These are phyloP conservation scores for Augochlorella aurata DNA, from an alignment of 2,888 invertebrate species.

Conservation along the genomic window DNA sequence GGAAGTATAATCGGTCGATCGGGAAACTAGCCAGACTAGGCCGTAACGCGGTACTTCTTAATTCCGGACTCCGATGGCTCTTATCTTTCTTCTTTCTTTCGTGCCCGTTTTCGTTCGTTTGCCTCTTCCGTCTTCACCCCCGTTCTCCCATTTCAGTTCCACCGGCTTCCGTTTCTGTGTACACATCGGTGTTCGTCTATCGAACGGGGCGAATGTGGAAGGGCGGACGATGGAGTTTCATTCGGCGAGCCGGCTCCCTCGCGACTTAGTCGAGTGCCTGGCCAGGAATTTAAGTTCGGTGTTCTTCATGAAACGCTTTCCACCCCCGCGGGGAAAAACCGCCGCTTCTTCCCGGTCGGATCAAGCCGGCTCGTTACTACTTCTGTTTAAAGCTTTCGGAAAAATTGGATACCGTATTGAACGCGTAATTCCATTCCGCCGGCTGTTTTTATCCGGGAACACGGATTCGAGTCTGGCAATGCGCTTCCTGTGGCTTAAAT, in stretches of 20 bases:
- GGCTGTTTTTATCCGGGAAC: not conserved
- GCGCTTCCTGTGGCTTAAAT: too few species aligned
- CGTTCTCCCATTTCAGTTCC: not conserved
- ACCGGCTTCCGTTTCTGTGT: constrained; percentile 18
- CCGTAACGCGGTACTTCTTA: constrained; percentile 58
- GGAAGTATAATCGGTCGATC: constrained; percentile 75
- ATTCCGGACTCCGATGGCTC: constrained; percentile 52
- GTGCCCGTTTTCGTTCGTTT: constrained; percentile 2
- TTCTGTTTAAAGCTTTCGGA: constrained; percentile 47
- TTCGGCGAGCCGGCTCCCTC: constrained; percentile 44
- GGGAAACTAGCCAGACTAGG: constrained; percentile 59
- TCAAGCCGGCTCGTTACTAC: constrained; percentile 40
- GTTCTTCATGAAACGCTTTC: constrained; percentile 52
- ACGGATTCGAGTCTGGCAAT: not conserved
- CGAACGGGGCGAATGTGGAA: constrained; percentile 40
- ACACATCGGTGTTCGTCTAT: constrained; percentile 41
- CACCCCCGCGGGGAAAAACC: constrained; percentile 3
- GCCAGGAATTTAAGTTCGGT: constrained; percentile 66
- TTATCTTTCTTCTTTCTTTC: constrained; percentile 27
- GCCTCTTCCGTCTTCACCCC: constrained; percentile 9
- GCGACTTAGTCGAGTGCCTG: constrained; percentile 54
- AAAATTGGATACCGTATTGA: constrained; percentile 39
- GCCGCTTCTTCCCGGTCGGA: constrained; percentile 53
- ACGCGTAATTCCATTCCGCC: not conserved
- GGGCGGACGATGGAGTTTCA: constrained; percentile 51